Evolutionary conservation across 2,113 vertebrate genomes (phyloP), one percentile per base, ranked within the genome.

Genomic region (Tichodroma muraria): DNA sequence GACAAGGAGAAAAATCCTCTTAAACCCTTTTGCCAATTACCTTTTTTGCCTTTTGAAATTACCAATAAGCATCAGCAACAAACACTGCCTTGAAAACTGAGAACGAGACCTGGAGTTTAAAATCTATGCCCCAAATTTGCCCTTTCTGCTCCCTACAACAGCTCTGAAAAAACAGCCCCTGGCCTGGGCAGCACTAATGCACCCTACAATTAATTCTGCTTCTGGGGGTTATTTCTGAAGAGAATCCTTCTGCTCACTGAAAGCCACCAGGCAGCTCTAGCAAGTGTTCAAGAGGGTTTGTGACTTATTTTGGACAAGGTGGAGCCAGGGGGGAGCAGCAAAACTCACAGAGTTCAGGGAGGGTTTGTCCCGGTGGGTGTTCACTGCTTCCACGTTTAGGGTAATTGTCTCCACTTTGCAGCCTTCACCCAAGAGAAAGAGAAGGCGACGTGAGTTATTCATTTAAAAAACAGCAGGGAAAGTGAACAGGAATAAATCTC

Each of bases 321-420:
- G 54, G 60, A 47, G 37, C 6, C 72, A 21, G 23, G 40, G 59
- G 10, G 4, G 37, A 0, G 2, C 66, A 56, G 44, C 9, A 16
- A 4, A 42, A 98, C 99, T 99, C 97, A 99, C 99, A 10, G 98
- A 91, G 85, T 33, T 89, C 33, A 91, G 85, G 11, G 94, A 95
- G 79, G 99, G 99, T 54, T 98, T 98, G 83, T 99, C 99, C 5
- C 99, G 98, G 93, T 99, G 99, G 4, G 99, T 99, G 97, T 99
- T 98, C 75, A 99, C 99, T 20, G 99, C 99, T 85, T 99, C 99
- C 96, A 99, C 98, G 0, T 98, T 98, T 73, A 99, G 97, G 57
- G 98, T 97, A 66, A 99, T 98, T 40, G 98, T 98, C 96, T 99
- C 99, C 95, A 99, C 98, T 97, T 99, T 99, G 90, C 99, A 99